Base-by-base conservation (phyloP, 92 coral and sea anemone species). In the Siderastrea siderea region DNA sequence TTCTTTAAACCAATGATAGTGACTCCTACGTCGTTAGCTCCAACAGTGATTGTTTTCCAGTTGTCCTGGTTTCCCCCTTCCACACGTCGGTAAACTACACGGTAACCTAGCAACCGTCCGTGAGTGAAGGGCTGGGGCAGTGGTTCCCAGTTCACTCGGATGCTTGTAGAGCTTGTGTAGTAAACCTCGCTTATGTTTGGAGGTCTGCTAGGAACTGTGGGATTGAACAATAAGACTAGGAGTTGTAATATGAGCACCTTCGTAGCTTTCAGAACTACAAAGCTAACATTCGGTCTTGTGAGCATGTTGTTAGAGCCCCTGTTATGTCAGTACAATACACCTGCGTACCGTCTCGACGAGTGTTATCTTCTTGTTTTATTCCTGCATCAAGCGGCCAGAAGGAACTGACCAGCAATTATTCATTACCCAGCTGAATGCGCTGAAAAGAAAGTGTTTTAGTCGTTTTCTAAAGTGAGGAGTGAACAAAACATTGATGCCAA, bases 41-140 rank as follows among this genome's bases (percentile, higher is more conserved):
- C 96, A 8, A 89, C 89, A 11, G 85, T 66, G 8, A 89, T 60
- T 19, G 81, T 91, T 51, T 78, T 72, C 89, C 92, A 88, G 15
- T 67, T 83, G 66, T 85, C 79, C 9, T 50, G 60, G 54, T 70
- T 17, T 15, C 65, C 74, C 61, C 59, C 50, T 9, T 84, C 81
- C 4, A 48, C 63, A 0, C 11, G 47, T 19, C 91, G 69, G 84
- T 82, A 98, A 70, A 87, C 76, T 69, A 98, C 91, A 43, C 81
- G 88, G 80, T 92, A 98, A 13, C 99, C 99, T 59, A 73, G 95
- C 77, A 98, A 85, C 49, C 92, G 84, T 2, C 99, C 99, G 81
- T 98, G 99, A 48, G 89, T 48, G 61, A 68, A 94, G 43, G 76
- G 88, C 47, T 47, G 52, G 7, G 93, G 90, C 19, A 98, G 92